Conservation (phyloP, 1,140 invertebrate species). For the Stenopsyche tienmushanensis region DNA sequence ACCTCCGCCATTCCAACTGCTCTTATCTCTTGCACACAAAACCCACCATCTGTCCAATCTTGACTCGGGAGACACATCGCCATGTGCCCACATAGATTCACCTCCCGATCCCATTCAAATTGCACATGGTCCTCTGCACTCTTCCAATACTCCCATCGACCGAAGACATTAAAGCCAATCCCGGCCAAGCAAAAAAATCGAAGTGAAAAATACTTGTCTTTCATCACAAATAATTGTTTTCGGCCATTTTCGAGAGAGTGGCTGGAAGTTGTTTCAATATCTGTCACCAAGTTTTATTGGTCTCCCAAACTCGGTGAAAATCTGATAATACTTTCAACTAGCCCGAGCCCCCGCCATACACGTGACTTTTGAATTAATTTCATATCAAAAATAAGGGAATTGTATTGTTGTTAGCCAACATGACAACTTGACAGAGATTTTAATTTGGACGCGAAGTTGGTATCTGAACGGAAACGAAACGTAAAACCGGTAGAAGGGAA, state of each 20-base stretch:
- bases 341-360: not conserved
- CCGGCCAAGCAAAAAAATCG: too few species aligned
- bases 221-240: too few species aligned
- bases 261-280: not conserved
- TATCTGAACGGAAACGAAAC: conserved; percentile 22
- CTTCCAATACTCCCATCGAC: not conserved
- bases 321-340: too few species aligned
- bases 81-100: not conserved
- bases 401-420: conserved; percentile 16
- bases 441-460: conserved; percentile 25
- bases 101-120: not conserved
- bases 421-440: conserved; percentile 27
- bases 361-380: not conserved
- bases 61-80: conserved; percentile 7
- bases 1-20: not conserved
- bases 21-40: conserved; percentile 16
- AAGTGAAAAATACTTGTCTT: too few species aligned
- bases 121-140: not conserved
- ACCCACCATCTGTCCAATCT: conserved; percentile 22
- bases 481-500: not conserved
- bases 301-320: not conserved
- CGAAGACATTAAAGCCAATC: too few species aligned
- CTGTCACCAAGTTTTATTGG: not conserved
- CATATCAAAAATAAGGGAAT: not conserved
- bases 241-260: too few species aligned